phyloP scores from a whole-genome alignment of 2,113 vertebrate genomes.

The Phalacrocorax carbo region DNA sequence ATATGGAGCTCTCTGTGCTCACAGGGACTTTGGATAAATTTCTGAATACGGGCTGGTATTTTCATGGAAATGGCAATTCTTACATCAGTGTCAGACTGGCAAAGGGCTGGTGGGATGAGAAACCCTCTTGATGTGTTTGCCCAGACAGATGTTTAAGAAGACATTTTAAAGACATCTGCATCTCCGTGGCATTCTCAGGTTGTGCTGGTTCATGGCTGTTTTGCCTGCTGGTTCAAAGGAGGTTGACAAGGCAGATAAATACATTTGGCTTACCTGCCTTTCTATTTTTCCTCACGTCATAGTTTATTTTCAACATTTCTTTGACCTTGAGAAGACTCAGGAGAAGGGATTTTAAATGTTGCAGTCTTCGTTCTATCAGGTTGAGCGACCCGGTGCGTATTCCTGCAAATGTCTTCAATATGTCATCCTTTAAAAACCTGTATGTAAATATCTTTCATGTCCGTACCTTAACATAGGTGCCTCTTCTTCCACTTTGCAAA shows the following conservation, averaged over 20 bases:
- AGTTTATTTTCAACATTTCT: not conserved
- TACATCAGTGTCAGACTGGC: slow-evolving; percentile 29
- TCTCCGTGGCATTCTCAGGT: not conserved
- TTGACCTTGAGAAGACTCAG: not conserved
- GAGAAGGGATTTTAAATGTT: not conserved
- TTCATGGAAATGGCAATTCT: slow-evolving; percentile 52
- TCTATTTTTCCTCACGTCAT: not conserved
- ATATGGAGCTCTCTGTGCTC: not conserved
- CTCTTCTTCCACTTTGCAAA: not conserved
- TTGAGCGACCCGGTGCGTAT: not conserved
- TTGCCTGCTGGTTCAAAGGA: not conserved
- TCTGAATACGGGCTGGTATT: slow-evolving; percentile 12
- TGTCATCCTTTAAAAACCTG: not conserved
- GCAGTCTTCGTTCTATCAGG: not conserved
- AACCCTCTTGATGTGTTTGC: not conserved
- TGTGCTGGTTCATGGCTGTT: slow-evolving; percentile 23
- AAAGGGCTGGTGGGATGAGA: not conserved
- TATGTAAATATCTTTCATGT: not conserved
- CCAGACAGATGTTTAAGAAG: slow-evolving; percentile 26
- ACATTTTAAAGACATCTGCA: slow-evolving; percentile 15
- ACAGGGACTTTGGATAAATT: not conserved
- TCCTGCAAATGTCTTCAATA: not conserved
- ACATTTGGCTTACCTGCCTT: not conserved
- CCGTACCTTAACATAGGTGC: not conserved
- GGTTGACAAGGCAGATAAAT: not conserved